Evolutionary conservation across 2,888 invertebrate genomes (phyloP), one percentile per base, ranked within the genome.

Genomic region (Ochropacha duplaris): DNA sequence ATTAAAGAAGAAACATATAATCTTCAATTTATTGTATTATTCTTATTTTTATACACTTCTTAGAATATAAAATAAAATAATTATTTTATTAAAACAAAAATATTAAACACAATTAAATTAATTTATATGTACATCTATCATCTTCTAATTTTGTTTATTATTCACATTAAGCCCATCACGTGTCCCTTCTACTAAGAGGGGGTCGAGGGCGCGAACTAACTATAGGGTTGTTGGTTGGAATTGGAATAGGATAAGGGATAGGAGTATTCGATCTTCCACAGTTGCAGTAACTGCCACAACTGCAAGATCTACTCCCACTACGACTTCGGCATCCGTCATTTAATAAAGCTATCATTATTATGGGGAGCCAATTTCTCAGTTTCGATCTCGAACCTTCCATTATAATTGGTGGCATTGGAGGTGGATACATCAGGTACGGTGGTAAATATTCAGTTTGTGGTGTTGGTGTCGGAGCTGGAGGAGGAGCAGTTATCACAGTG

Each of bases 211-310:
- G 56, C 22, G 54, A 56, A 55, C 65, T 51, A 31, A 84, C 72
- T 16, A 84, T 71, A 22, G 80, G 76, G 60, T 68, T 81, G 54
- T 73, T 80, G 5, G 75, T 74, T 9, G 86, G 81, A 28, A 87
- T 70, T 0, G 80, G 67, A 63, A 86, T 77, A 0, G 87, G 86
- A 57, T 68, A 87, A 1, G 87, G 87, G 22, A 83, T 55, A 1
- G 79, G 80, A 14, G 69, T 75, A 28, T 69, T 69, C n/a, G 62
- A 28, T 31, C 9, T 22, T 16, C 52, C 28, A 52, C 52, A 54
- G 44, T 68, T 60, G 49, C 79, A 70, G 34, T 67, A 58, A 22
- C 72, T 71, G 34, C 78, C 72, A n/a, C 71, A 66, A 49, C 69
- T 57, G 5, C 67, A 55, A 4, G 68, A 58, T 22, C 71, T 61